Evolutionary conservation across 2,113 vertebrate species (phyloP), one percentile per base, ranked within the genome.

Genomic region (Hepsetus odoe): DNA sequence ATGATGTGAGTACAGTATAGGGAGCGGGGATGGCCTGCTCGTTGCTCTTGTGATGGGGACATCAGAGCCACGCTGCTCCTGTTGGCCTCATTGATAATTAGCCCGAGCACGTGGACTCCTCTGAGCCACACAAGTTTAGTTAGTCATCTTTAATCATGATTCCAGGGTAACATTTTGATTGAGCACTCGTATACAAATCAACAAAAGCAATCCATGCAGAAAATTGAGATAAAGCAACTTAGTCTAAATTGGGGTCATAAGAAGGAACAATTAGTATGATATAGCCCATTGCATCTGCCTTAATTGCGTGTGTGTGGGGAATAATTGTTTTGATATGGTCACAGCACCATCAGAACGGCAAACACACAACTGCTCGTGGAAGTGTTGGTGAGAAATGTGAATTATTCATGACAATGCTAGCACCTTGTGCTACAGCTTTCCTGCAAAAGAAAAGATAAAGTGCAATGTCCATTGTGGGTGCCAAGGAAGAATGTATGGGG

Each of bases 191-290:
- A 96, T 92, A 95, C 94, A 95, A 97, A 96, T 98, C 96, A 98
- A 97, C 96, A 95, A 95, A 96, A 97, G 93, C 93, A 97, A 96
- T 94, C 95, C 96, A 94, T 95, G 96, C 96, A 95, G 95, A 98
- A 98, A 98, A 98, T 98, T 94, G 95, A 96, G 96, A 97, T 96
- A 96, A 95, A 95, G 94, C 95, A 95, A 96, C 94, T 96, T 94
- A 91, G 95, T 94, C 94, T 97, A 96, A 98, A 98, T 97, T 96
- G 96, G 94, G 96, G 97, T 97, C 95, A 96, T 92, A 92, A 93
- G 91, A 95, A 95, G 93, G 95, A 94, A 95, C 96, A 96, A 94
- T 97, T 96, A 96, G 96, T 94, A 93, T 93, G 96, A 95, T 95
- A 94, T 95, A 95, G 95, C 94, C 93, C 94, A 93, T 95, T 95